A percentile compares a stretch with the other conserved stretches of the same genome.
These are phyloP conservation scores for Myotis brandtii DNA, from an alignment of 2,113 vertebrate species.

Conservation along the genomic window DNA sequence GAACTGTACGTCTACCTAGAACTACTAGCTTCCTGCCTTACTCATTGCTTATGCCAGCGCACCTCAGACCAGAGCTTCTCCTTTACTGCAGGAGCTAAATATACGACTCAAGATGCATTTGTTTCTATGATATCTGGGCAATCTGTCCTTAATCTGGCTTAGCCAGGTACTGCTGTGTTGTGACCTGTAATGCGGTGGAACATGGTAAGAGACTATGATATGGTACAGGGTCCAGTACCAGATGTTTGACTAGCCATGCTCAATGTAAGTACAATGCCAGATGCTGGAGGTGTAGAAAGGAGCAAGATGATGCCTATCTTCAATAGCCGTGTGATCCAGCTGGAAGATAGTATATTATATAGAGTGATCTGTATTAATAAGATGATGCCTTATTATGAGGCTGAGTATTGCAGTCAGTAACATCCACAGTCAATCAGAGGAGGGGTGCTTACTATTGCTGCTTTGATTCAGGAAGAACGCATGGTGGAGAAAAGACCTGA, in stretches of 20 bases:
- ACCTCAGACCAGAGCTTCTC: not conserved
- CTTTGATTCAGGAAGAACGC: not conserved
- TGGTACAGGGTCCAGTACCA: rapidly evolving
- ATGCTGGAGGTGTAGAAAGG: not conserved
- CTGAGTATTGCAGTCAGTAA: not conserved
- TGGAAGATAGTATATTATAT: not conserved
- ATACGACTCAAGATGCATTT: not conserved
- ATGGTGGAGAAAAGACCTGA: not conserved
- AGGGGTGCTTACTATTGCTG: not conserved
- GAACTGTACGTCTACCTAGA: not conserved
- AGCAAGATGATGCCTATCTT: not conserved
- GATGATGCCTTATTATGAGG: not conserved
- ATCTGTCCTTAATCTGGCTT: not conserved
- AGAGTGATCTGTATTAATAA: not conserved
- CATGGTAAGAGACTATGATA: not conserved
- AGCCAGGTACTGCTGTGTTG: not conserved
- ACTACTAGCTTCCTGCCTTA: not conserved
- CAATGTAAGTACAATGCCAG: not conserved
- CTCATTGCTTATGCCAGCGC: not conserved
- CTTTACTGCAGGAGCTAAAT: not conserved
- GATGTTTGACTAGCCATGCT: not conserved
- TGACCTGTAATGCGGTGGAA: not conserved
- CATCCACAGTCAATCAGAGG: not conserved
- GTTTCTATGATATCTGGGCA: not conserved
- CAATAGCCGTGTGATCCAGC: not conserved